Evolutionary conservation across 2,888 invertebrate species (phyloP).

Genomic region (Pristionchus arcanus): DNA sequence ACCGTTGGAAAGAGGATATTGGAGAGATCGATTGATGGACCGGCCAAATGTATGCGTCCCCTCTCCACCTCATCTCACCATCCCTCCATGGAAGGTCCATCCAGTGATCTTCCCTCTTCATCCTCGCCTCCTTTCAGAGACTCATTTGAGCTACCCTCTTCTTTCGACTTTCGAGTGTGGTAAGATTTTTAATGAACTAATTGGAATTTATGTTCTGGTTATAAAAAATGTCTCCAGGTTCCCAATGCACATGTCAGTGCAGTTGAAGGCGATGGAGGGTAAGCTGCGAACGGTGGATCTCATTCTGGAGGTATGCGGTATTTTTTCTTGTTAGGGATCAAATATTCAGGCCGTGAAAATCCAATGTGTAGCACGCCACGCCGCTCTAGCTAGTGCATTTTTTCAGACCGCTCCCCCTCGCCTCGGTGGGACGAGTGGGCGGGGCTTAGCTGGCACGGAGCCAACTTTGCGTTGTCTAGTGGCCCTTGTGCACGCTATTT

Average conservation of each 20-base stretch:
- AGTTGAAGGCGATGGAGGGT: constrained; percentile 76
- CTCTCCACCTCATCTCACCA: constrained; percentile 4
- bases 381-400: no score
- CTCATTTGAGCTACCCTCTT: constrained; percentile 41
- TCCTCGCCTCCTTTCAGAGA: constrained; percentile 52
- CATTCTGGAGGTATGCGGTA: constrained; percentile 69
- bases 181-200: neutral
- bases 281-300: constrained; percentile 75
- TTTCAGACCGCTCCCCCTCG: no score
- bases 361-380: no score
- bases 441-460: no score
- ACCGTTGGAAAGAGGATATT: constrained; percentile 11
- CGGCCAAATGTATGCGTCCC: neutral
- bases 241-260: constrained; percentile 77
- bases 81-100: constrained; percentile 11
- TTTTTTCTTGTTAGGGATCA: neutral
- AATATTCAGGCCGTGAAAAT: no score
- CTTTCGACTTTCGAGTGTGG: constrained; percentile 55
- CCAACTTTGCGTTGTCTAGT: no score
- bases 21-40: neutral
- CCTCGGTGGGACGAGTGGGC: no score
- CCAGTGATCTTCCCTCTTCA: constrained; percentile 15
- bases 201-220: no score
- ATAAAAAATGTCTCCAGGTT: constrained; percentile 59
- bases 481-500: no score